Evolutionary conservation across 2,113 vertebrate species (phyloP).

Genomic region (Sarotherodon lohbergeri): DNA sequence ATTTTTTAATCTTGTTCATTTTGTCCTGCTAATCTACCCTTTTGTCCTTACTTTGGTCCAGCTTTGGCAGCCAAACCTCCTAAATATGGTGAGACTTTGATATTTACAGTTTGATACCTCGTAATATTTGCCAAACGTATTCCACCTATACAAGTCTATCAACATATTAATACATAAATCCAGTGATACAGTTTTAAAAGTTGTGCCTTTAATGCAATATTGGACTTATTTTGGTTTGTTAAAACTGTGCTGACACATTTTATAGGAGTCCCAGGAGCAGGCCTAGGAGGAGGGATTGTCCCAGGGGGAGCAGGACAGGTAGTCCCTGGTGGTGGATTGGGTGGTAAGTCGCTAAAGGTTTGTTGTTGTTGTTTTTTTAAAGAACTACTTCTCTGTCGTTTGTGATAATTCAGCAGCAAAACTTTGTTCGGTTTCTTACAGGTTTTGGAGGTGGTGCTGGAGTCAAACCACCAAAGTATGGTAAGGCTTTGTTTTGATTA

Average conservation of each 20-base stretch:
- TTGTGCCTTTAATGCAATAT: neutral
- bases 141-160: neutral
- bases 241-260: neutral
- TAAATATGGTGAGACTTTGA: slow-evolving; percentile 49
- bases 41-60: neutral
- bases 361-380: neutral
- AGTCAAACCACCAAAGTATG: slow-evolving; percentile 44
- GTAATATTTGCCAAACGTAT: neutral
- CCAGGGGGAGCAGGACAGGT: slow-evolving; percentile 27
- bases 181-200: neutral
- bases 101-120: neutral
- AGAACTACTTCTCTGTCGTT: neutral
- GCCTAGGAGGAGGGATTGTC: slow-evolving; percentile 22
- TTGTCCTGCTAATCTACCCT: neutral
- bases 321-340: slow-evolving; percentile 25
- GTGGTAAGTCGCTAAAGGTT: neutral
- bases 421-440: neutral
- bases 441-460: slow-evolving; percentile 41
- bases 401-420: neutral
- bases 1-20: neutral
- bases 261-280: slow-evolving; percentile 27
- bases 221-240: neutral
- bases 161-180: neutral
- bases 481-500: neutral
- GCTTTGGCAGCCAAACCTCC: slow-evolving; percentile 44